Evolutionary conservation across 2,113 vertebrate genomes (phyloP).

Genomic region (Pheucticus melanocephalus): DNA sequence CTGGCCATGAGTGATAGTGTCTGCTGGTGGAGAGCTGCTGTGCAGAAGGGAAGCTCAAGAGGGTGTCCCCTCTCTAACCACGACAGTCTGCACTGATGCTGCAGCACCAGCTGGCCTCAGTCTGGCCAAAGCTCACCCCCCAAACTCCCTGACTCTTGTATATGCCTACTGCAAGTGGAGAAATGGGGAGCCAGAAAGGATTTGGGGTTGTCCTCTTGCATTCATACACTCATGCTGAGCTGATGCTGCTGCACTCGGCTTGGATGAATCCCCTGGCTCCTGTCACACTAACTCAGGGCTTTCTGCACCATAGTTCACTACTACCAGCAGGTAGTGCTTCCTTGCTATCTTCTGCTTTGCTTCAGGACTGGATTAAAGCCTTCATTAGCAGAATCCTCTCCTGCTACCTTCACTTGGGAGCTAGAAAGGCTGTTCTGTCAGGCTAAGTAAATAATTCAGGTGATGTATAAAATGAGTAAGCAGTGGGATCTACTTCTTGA

Average conservation of each 20-base stretch:
- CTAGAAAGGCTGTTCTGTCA: background rate
- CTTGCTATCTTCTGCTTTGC: background rate
- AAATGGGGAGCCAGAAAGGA: background rate
- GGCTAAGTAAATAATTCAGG: background rate
- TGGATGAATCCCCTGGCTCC: background rate
- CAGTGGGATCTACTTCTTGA: background rate
- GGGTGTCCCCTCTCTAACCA: background rate
- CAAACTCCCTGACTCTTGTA: fast-evolving
- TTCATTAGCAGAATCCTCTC: background rate
- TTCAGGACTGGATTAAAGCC: background rate
- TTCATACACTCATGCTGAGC: background rate
- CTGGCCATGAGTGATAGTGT: fast-evolving
- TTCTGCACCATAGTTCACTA: background rate
- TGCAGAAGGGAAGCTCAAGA: background rate
- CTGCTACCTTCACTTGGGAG: background rate
- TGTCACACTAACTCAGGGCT: background rate
- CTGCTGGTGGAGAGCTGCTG: background rate
- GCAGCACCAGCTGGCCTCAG: background rate
- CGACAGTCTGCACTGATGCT: fast-evolving
- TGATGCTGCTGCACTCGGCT: fast-evolving
- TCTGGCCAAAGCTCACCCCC: background rate
- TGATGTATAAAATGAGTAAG: background rate
- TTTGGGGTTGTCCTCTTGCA: background rate
- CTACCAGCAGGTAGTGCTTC: background rate
- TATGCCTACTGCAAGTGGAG: background rate